Conservation (phyloP, 1,140 invertebrate genomes). For the Drosophila tani region DNA sequence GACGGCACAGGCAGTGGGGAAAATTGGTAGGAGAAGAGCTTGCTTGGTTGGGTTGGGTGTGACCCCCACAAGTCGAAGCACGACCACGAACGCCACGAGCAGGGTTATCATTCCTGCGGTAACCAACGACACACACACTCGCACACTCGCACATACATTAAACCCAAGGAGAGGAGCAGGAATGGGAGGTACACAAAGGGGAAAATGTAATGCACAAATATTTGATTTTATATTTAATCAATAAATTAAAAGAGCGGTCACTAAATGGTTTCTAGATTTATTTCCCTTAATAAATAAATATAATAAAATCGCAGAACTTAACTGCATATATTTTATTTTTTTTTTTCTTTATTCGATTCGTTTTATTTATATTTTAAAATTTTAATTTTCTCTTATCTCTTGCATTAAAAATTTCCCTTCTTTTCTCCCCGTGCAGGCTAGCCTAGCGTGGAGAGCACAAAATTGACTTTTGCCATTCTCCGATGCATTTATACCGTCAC, state of each 20-base stretch:
- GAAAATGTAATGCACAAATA: neutral
- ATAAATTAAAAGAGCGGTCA: no score
- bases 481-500: conserved; percentile 53
- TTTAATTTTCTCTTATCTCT: no score
- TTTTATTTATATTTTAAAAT: neutral
- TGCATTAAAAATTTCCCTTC: neutral
- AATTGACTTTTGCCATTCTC: conserved; percentile 77
- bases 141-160: conserved; percentile 18
- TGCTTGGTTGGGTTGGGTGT: neutral
- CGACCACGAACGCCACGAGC: conserved; percentile 51
- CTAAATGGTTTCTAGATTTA: no score
- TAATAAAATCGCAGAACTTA: no score
- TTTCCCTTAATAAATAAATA: no score
- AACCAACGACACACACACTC: conserved; percentile 55
- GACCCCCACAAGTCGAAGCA: conserved; percentile 31
- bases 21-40: neutral
- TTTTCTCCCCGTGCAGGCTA: conserved; percentile 12
- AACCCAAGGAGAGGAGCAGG: conserved; percentile 16
- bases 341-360: no score
- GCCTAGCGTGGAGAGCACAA: conserved; percentile 54
- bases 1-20: conserved; percentile 2
- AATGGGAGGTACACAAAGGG: conserved; percentile 14
- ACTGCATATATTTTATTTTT: no score
- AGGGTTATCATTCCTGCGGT: conserved; percentile 79
- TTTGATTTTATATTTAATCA: no score